phyloP scores from a whole-genome alignment of 2,888 invertebrate species.

The Oscheius myriophilus region DNA sequence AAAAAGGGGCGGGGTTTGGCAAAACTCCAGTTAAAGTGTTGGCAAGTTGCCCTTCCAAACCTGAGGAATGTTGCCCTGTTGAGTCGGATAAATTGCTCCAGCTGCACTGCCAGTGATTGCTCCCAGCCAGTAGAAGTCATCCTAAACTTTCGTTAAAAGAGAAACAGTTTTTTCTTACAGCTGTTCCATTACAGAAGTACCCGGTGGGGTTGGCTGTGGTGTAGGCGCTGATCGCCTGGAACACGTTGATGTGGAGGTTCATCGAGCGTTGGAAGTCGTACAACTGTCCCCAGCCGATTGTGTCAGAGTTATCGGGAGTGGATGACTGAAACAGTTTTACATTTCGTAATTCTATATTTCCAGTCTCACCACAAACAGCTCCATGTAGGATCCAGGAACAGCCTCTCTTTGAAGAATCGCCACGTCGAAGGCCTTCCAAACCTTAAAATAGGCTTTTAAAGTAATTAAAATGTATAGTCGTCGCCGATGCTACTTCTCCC shows the following conservation, averaged over 20 bases:
- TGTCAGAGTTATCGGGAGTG: slow-evolving; percentile 44
- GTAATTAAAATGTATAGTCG: too few species aligned
- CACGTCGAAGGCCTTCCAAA: slow-evolving; percentile 48
- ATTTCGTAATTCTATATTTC: neutral
- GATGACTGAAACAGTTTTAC: slow-evolving; percentile 26
- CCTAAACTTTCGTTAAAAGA: slow-evolving; percentile 6
- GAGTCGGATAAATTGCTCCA: slow-evolving; percentile 19
- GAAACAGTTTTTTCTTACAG: slow-evolving; percentile 1
- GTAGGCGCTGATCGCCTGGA: slow-evolving; percentile 28
- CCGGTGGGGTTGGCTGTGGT: slow-evolving; percentile 28
- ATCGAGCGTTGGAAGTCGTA: slow-evolving; percentile 44
- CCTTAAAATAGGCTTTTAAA: neutral
- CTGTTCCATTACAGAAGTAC: slow-evolving; percentile 44
- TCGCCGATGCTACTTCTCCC: neutral
- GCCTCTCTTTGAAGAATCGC: slow-evolving; percentile 40
- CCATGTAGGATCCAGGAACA: slow-evolving; percentile 48
- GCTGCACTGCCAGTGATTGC: slow-evolving; percentile 13
- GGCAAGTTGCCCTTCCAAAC: too few species aligned
- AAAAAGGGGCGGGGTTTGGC: too few species aligned
- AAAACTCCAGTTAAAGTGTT: too few species aligned
- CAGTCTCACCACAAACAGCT: slow-evolving; percentile 47
- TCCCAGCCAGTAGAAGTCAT: slow-evolving; percentile 32
- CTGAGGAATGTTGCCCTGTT: neutral
- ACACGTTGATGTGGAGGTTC: slow-evolving; percentile 43
- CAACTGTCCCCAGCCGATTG: slow-evolving; percentile 34